Conservation (phyloP, 2,113 vertebrate genomes). For the Galeopterus variegatus region DNA sequence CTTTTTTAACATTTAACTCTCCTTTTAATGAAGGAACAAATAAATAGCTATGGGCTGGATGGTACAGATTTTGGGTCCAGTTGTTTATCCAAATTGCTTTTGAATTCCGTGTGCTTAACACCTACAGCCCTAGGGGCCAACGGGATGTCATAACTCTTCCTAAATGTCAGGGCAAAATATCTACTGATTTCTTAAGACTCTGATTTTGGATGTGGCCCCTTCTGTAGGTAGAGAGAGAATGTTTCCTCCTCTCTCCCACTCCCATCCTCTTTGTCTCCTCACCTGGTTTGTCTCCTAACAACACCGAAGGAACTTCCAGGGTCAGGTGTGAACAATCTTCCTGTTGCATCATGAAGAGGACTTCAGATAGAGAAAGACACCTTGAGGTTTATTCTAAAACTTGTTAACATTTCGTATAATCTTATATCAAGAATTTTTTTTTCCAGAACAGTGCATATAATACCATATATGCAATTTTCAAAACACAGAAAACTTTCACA, state of each 20-base stretch:
- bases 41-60: neutral
- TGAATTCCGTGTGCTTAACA: neutral
- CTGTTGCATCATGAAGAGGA: neutral
- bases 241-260: accelerated
- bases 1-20: neutral
- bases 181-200: too few relatives aligned
- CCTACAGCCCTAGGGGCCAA: neutral
- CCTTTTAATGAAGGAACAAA: neutral
- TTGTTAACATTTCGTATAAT: neutral
- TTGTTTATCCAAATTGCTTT: neutral
- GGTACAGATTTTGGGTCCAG: neutral
- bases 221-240: neutral
- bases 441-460: neutral
- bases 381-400: neutral
- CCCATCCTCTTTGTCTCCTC: neutral
- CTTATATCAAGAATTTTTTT: neutral
- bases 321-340: neutral
- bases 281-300: neutral
- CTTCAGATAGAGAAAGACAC: neutral
- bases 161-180: neutral
- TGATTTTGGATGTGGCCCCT: neutral
- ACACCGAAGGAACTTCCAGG: neutral
- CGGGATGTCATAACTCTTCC: neutral
- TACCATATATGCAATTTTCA: neutral
- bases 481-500: neutral